Conservation (phyloP, 1,140 invertebrate species). For the Drosophila repletoides region DNA sequence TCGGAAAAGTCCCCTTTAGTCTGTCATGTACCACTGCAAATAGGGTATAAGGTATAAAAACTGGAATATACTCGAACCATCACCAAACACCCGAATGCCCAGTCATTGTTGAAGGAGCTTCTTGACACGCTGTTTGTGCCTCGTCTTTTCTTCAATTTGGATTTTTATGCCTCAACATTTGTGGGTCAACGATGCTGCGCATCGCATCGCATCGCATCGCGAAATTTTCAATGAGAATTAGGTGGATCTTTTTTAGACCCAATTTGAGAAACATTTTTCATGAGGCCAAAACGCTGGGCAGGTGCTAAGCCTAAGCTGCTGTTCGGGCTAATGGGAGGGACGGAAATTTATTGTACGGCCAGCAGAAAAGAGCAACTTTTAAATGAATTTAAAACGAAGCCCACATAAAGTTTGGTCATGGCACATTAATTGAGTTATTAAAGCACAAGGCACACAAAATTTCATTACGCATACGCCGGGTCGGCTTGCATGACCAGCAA, state of each 20-base stretch:
- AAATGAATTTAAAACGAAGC: constrained; percentile 67
- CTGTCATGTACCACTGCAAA: no score
- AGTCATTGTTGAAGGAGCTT: constrained; percentile 31
- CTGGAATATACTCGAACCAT: constrained; percentile 4
- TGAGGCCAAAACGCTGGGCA: constrained; percentile 26
- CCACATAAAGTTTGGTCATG: constrained; percentile 27
- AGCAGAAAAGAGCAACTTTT: constrained; percentile 40
- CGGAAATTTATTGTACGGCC: neutral
- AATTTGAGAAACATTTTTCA: constrained; percentile 54
- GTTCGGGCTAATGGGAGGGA: constrained; percentile 31
- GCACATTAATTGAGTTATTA: constrained; percentile 70
- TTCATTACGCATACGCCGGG: constrained; percentile 67
- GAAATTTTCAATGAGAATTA: constrained; percentile 63
- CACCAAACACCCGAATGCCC: constrained; percentile 13
- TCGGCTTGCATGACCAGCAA: constrained; percentile 47
- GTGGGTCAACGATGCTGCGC: constrained; percentile 43
- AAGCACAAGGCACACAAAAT: constrained; percentile 57
- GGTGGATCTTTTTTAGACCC: constrained; percentile 36
- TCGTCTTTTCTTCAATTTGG: constrained; percentile 35
- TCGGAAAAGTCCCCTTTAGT: no score
- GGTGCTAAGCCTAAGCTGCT: constrained; percentile 50
- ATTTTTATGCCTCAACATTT: constrained; percentile 42
- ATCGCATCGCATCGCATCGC: constrained; percentile 15
- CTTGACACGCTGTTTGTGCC: constrained; percentile 20
- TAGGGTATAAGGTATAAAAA: neutral